Conservation (phyloP, 1,140 invertebrate genomes). For the Apocrypta bakeri region DNA sequence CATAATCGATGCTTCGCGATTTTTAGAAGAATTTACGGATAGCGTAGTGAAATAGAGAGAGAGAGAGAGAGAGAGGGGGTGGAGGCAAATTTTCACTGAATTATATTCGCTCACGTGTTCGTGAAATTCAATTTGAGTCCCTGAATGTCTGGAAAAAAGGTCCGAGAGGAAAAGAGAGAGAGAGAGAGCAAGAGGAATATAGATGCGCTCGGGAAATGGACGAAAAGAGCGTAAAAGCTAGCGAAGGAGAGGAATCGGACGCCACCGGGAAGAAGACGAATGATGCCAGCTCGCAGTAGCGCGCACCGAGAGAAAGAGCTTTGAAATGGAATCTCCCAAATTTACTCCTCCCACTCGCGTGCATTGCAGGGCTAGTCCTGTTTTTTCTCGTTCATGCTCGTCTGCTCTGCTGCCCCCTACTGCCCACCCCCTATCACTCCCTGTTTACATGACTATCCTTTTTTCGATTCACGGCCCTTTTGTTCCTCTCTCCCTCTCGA, state of each 20-base stretch:
- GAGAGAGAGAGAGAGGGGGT: not conserved
- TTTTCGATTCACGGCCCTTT: not conserved
- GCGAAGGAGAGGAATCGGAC: conserved; percentile 12
- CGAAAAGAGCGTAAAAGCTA: conserved; percentile 34
- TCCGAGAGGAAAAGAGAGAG: conserved; percentile 13
- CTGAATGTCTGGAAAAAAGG: conserved; percentile 26
- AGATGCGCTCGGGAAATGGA: conserved; percentile 9
- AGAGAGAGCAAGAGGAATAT: conserved; percentile 21
- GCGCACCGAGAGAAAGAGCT: not conserved
- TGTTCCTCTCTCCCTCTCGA: not conserved
- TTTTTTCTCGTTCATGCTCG: conserved; percentile 14
- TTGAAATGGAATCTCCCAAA: conserved; percentile 41
- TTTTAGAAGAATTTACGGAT: not conserved
- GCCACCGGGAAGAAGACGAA: conserved; percentile 38
- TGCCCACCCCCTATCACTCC: conserved; percentile 13
- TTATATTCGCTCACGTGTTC: not conserved
- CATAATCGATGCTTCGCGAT: conserved; percentile 9
- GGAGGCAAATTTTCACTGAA: conserved; percentile 26
- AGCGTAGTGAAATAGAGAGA: too few relatives aligned
- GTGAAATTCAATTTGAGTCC: conserved; percentile 32
- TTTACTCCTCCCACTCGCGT: conserved; percentile 49
- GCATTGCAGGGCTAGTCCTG: conserved; percentile 9
- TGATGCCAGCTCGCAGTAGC: conserved; percentile 23
- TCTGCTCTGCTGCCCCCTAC: not conserved
- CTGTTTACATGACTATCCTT: conserved; percentile 31